Conservation (phyloP, 2,888 invertebrate species). For the Meloe dianella region DNA sequence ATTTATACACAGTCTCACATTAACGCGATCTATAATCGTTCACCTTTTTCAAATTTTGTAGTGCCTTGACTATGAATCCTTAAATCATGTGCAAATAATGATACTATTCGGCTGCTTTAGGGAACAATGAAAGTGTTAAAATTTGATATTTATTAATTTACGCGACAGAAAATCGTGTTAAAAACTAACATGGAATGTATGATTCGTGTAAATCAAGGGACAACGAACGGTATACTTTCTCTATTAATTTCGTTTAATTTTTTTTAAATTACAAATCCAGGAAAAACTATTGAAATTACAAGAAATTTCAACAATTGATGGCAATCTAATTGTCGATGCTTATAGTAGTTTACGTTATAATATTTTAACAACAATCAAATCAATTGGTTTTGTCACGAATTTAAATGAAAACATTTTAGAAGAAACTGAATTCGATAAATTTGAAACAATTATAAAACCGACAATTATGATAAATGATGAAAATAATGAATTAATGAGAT, state of each 20-base stretch:
- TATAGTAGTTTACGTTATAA: conserved; percentile 33
- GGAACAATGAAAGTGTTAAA: too few species aligned
- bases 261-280: conserved; percentile 5
- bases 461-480: not conserved
- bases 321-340: conserved; percentile 34
- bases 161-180: too few species aligned
- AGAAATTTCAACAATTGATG: not conserved
- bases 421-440: not conserved
- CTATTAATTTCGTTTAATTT: not conserved
- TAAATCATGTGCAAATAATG: too few species aligned
- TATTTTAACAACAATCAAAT: conserved; percentile 34
- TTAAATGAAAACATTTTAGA: not conserved
- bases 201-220: too few species aligned
- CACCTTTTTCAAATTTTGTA: too few species aligned
- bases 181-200: too few species aligned
- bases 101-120: too few species aligned
- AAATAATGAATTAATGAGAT: conserved; percentile 15
- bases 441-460: not conserved
- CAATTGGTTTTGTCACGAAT: conserved; percentile 19
- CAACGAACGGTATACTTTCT: too few species aligned
- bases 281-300: conserved; percentile 6
- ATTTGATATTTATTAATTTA: too few species aligned
- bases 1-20: too few species aligned
- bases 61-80: too few species aligned
- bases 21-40: too few species aligned